Evolutionary conservation across 2,888 invertebrate species (phyloP), one percentile per base, ranked within the genome.

Genomic region (Dolichopus griseipennis): DNA sequence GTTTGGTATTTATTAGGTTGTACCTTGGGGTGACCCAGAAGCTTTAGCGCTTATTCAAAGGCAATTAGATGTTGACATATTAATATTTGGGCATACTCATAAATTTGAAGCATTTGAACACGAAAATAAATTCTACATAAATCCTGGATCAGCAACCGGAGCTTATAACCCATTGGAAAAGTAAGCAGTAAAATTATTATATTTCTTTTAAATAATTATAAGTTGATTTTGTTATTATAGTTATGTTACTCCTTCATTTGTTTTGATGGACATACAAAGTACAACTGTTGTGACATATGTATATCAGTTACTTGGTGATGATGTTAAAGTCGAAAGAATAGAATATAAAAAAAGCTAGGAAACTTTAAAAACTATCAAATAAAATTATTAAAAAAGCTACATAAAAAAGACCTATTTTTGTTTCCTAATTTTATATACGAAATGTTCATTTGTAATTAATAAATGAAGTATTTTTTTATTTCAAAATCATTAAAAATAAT

Each of bases 291-390:
- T 97, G 12, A 97, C 97, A 0, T 99, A 99, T 77, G 95, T 99
- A 2, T 99, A 99, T 83, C 97, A 98, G 79, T 85, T 99, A 66
- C 90, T 97, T 65, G 95, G 94, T 4, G 97, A 97, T 75, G 97
- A 99, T 80, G 98, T 99, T n/a, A 98, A 98, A 84, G 98, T 99
- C 2, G 97, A 98, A 80, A 87, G 97, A 80, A 97, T 97, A 76
- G 97, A 97, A 82, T 98, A 95, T 81, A 96, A 95, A 81, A 97
- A 97, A 78, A 90, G 88, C 78, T 91, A 87, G 85, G 65, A 65
- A 18, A 52, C 9, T 52, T 37, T 2, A 37, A 37, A 37, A 37
- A 27, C 27, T 41, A 12, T 41, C 15, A 12, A 41, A 15, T 41
- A 15, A 12, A 12, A 6, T 12, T 15, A 41, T 41, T 5, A 6